These are phyloP conservation scores for Stenodema calcarata DNA, from an alignment of 2,888 invertebrate genomes.

Conservation along the genomic window DNA sequence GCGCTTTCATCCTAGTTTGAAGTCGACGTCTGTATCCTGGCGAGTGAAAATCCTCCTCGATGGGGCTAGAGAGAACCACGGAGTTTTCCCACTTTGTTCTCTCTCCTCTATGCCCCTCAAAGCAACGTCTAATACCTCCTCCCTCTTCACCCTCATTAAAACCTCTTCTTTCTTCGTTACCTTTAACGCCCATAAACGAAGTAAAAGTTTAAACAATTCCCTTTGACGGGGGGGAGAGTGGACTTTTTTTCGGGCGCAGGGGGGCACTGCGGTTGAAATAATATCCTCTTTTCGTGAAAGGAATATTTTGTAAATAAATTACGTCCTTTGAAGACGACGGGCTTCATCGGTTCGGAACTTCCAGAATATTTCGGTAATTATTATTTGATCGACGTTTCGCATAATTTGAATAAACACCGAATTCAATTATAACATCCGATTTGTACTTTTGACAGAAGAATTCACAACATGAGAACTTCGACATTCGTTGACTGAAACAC, in stretches of 20 bases:
- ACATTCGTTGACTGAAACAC: no score
- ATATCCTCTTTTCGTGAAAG: background rate
- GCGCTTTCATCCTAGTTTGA: background rate
- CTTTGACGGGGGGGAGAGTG: background rate
- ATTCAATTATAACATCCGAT: no score
- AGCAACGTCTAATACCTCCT: background rate
- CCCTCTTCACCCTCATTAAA: conserved; percentile 18
- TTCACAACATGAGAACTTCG: no score
- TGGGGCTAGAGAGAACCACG: background rate
- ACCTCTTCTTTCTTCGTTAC: conserved; percentile 17
- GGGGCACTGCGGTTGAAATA: conserved; percentile 15
- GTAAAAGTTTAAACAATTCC: conserved; percentile 32
- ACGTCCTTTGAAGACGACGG: background rate
- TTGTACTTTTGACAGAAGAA: no score
- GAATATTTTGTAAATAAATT: conserved; percentile 33
- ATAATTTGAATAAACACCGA: no score
- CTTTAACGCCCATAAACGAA: conserved; percentile 23
- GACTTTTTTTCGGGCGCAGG: background rate
- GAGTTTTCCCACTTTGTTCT: background rate
- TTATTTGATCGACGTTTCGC: background rate
- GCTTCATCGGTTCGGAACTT: background rate
- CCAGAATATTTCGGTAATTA: background rate
- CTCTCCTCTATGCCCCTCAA: background rate
- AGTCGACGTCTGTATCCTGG: background rate
- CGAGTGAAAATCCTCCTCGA: background rate